Base-by-base conservation (phyloP, 2,113 vertebrate genomes). In the Engystomops pustulosus region DNA sequence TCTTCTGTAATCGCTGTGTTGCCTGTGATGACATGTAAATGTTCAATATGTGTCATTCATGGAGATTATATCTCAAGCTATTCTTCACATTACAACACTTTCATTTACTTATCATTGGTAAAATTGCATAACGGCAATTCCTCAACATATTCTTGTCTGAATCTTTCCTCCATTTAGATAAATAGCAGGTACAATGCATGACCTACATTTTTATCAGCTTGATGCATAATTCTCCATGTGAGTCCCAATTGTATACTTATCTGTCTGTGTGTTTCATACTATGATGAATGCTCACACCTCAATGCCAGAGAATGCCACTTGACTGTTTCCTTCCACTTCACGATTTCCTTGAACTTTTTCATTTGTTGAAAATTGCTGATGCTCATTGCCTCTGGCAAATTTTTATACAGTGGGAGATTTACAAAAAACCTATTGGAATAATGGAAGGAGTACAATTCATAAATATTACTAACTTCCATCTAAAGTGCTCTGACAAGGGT, bases 1-100 rank as follows among this genome's bases (percentile, higher is more conserved):
- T 41, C 34, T 23, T 23, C 60, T 60, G 53, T 77, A 15, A 23
- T 58, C 32, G 58, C 23, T 32, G 20, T 78, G 6, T 5, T 58
- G 51, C n/a, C 75, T 32, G 47, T 30, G 27, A 27, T 51, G 27
- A 53, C 18, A 3, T 60, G 45, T 51, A 11, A 75, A 27, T 74
- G 30, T 53, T 76, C 55, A 20, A 36, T 25, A 20, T 76, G 10
- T 77, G 49, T 77, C 49, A 55, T 36, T 55, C 11, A 15, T 34
- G 47, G 74, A 77, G 51, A 25, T 77, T 55, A 55, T 77, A 5
- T 60, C 20, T 58, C 51, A 58, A 60, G 75, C 51, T 78, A 6
- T 58, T 36, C 20, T 9, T 14, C 3, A 70, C 20, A 70, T 62
- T 30, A 30, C 55, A 30, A 62, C 12, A 27, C 25, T 62, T 15